Percentiles rank a stretch among this genome's conserved stretches.
phyloP scores from a whole-genome alignment of 2,113 vertebrate genomes.

The Xyrauchen texanus region DNA sequence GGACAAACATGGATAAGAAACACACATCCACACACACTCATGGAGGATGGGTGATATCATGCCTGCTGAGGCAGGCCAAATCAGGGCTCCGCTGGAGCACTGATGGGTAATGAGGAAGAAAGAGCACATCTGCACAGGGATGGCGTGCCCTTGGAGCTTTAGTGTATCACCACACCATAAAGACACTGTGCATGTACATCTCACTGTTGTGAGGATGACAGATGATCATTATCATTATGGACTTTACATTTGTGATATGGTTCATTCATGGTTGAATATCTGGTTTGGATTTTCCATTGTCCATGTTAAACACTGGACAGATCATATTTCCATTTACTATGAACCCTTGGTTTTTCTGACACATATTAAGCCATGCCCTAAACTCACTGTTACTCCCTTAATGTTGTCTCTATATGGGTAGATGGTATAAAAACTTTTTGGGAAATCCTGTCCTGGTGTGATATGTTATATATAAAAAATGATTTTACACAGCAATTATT shows the following conservation, averaged over 20 bases:
- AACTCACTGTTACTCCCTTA: no score
- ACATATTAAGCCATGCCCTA: no score
- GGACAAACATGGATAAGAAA: conserved; percentile 48
- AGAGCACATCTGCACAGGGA: conserved; percentile 68
- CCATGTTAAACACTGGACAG: not conserved
- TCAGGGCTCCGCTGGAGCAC: conserved; percentile 56
- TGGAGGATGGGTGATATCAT: conserved; percentile 47
- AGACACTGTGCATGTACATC: conserved; percentile 12
- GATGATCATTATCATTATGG: conserved; percentile 39
- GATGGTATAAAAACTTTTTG: no score
- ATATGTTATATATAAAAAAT: no score
- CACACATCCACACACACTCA: conserved; percentile 33
- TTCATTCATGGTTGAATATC: conserved; percentile 24
- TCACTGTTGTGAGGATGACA: conserved; percentile 28
- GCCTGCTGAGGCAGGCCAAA: conserved; percentile 48
- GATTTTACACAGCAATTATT: no score
- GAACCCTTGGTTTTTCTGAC: not conserved
- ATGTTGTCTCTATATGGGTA: no score
- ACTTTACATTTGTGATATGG: conserved; percentile 32
- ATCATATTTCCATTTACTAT: not conserved
- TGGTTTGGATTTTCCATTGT: not conserved
- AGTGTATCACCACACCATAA: conserved; percentile 39
- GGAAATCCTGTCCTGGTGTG: no score
- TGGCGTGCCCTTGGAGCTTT: conserved; percentile 55
- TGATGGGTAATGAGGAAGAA: conserved; percentile 75